Evolutionary conservation across 1,140 invertebrate genomes (phyloP).

Genomic region (Episyrphus balteatus): DNA sequence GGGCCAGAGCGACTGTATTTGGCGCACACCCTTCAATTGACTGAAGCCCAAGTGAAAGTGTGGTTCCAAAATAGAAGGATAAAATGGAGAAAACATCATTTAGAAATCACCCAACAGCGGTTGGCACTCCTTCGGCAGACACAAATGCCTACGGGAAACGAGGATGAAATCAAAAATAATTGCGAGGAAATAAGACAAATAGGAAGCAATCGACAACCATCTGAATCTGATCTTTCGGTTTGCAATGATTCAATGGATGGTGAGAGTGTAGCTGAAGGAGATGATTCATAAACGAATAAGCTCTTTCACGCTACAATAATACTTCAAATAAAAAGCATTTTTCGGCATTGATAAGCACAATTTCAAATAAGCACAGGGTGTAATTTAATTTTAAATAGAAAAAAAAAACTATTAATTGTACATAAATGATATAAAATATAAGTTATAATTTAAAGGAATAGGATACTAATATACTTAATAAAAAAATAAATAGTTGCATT

Average conservation of each 20-base stretch:
- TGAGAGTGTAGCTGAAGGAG: conserved; percentile 30
- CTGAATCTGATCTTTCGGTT: conserved; percentile 32
- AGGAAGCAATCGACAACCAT: conserved; percentile 18
- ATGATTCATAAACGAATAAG: neutral
- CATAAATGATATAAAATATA: no score
- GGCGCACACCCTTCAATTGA: conserved; percentile 75
- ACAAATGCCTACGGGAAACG: conserved; percentile 21
- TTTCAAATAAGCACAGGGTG: no score
- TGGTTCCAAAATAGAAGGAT: conserved; percentile 96
- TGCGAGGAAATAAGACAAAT: conserved; percentile 21
- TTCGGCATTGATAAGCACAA: no score
- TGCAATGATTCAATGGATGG: conserved; percentile 30
- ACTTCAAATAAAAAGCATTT: no score
- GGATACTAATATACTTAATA: no score
- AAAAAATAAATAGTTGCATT: no score
- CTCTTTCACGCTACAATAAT: no score
- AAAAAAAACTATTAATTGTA: no score
- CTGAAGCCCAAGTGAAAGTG: conserved; percentile 91
- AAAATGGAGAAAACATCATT: conserved; percentile 89
- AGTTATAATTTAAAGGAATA: no score
- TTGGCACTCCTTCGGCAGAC: conserved; percentile 63
- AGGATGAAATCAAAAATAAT: conserved; percentile 29
- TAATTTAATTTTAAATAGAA: no score
- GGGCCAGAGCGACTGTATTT: conserved; percentile 83
- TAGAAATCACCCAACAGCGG: conserved; percentile 81